These are phyloP conservation scores for Sminthurinus aureus DNA, from an alignment of 2,888 invertebrate species.

Conservation along the genomic window DNA sequence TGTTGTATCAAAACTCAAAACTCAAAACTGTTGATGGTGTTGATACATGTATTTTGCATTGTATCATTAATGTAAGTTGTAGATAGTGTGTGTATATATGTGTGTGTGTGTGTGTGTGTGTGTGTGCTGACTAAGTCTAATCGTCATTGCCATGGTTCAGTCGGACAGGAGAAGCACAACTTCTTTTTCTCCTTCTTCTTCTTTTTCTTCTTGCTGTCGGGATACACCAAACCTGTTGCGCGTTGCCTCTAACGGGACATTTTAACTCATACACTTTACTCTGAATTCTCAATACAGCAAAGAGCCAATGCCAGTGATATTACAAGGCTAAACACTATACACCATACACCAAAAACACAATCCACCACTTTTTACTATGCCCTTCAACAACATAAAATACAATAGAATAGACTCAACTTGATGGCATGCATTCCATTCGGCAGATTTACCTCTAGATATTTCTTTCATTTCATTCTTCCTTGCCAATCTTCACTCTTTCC, in stretches of 20 bases:
- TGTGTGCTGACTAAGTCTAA: background rate
- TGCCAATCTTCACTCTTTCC: slow-evolving; percentile 12
- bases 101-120: too few species aligned
- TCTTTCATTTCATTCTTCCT: background rate
- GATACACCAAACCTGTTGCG: slow-evolving; percentile 51
- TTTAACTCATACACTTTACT: slow-evolving; percentile 30
- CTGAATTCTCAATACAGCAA: slow-evolving; percentile 9
- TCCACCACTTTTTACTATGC: background rate
- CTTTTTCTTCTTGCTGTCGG: slow-evolving; percentile 25
- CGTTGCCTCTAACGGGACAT: slow-evolving; percentile 54
- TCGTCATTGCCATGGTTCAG: slow-evolving; percentile 27
- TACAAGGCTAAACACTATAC: background rate
- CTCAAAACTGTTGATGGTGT: too few species aligned
- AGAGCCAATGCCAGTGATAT: slow-evolving; percentile 21
- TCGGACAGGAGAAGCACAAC: slow-evolving; percentile 23
- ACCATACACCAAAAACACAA: slow-evolving; percentile 10
- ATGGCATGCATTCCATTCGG: slow-evolving; percentile 20
- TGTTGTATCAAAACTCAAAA: too few species aligned
- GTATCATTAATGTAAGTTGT: background rate
- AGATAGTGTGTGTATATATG: background rate
- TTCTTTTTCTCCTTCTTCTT: too few species aligned
- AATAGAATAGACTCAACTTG: background rate
- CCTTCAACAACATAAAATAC: background rate
- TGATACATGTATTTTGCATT: background rate
- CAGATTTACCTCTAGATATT: background rate